These are phyloP conservation scores for Arnoldichthys spilopterus DNA, from an alignment of 2,797 vertebrate genomes.

Conservation along the genomic window DNA sequence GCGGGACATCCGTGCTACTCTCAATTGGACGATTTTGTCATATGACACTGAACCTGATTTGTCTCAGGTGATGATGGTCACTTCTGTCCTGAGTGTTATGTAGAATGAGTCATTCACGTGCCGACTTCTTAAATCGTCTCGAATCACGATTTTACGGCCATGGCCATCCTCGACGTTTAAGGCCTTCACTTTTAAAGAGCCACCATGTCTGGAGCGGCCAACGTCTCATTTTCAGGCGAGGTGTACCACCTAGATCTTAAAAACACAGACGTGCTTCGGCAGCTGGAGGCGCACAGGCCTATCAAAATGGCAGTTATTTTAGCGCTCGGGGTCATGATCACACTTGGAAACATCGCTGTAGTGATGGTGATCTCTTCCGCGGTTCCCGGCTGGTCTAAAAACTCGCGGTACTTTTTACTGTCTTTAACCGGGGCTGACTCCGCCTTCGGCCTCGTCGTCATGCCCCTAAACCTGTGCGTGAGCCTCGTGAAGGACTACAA, in stretches of 20 bases:
- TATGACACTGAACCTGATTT: constrained; percentile 36
- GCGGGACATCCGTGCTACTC: background rate
- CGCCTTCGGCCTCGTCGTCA: constrained; percentile 81
- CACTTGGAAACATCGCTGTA: constrained; percentile 82
- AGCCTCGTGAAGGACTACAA: constrained; percentile 77
- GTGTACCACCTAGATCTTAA: constrained; percentile 52
- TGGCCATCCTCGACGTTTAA: background rate
- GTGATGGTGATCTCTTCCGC: constrained; percentile 82
- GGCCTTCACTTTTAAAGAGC: background rate
- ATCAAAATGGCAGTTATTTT: constrained; percentile 80
- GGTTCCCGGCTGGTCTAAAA: constrained; percentile 84
- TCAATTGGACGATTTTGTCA: constrained; percentile 42
- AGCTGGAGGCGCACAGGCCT: constrained; percentile 68
- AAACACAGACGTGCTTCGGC: constrained; percentile 59
- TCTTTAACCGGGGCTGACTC: constrained; percentile 84
- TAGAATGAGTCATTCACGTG: too few species aligned
- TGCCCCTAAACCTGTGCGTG: constrained; percentile 84
- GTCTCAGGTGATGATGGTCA: constrained; percentile 43
- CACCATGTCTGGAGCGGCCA: constrained; percentile 51
- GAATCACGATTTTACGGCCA: background rate
- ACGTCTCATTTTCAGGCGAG: constrained; percentile 64
- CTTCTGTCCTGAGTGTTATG: too few species aligned
- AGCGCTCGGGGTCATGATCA: constrained; percentile 79
- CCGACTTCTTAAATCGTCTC: background rate
- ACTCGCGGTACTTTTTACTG: constrained; percentile 81